Percentiles rank a stretch among this genome's conserved stretches.
Conservation (phyloP, 2,113 vertebrate genomes). For the Cyprinus carpio region DNA sequence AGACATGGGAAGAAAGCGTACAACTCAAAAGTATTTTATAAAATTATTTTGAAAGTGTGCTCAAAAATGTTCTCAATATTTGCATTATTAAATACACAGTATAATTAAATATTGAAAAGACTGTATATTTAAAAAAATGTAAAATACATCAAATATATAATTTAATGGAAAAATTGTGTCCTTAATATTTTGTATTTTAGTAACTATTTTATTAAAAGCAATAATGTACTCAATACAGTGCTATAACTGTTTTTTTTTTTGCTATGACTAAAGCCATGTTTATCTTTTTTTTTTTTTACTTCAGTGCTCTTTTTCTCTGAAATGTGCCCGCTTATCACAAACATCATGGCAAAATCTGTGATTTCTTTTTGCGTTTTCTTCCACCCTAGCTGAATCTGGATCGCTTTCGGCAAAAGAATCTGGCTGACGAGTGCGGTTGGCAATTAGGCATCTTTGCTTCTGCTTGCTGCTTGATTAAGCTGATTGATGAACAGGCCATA, state of each 20-base stretch:
- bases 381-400: constrained; percentile 39
- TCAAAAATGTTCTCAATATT: too few relatives aligned
- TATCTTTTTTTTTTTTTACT: too few relatives aligned
- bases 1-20: neutral
- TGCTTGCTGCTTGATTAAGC: constrained; percentile 99
- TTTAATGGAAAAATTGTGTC: too few relatives aligned
- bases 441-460: constrained; percentile 96
- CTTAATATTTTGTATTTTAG: too few relatives aligned
- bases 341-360: neutral
- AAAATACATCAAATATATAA: too few relatives aligned
- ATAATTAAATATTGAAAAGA: neutral
- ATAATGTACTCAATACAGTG: neutral
- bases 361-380: constrained; percentile 70
- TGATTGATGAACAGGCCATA: constrained; percentile 99
- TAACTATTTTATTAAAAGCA: neutral
- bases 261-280: neutral
- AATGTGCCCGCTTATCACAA: neutral
- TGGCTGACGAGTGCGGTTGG: constrained; percentile 77
- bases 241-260: neutral
- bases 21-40: neutral
- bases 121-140: neutral
- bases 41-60: too few relatives aligned
- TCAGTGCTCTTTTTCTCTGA: neutral
- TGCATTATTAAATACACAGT: too few relatives aligned
- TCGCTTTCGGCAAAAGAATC: constrained; percentile 72